A percentile compares a stretch with the other conserved stretches of the same genome.
These are phyloP conservation scores for Ceratina japonica DNA, from an alignment of 1,140 invertebrate genomes.

Conservation along the genomic window DNA sequence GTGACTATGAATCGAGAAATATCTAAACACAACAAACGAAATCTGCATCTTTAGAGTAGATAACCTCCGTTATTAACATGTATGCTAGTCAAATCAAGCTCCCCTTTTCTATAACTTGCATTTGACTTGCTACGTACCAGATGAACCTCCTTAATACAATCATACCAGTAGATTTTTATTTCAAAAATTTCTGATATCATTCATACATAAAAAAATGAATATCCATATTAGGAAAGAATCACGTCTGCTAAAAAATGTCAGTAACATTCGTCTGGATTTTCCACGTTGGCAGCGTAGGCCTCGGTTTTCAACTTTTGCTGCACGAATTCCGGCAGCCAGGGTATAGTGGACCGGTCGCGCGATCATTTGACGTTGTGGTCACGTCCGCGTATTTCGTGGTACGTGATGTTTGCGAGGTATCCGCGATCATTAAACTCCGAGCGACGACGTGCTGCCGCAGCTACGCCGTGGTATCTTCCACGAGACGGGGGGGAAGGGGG, in stretches of 20 bases:
- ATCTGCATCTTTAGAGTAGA: too few species aligned
- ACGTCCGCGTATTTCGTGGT: slow-evolving; percentile 68
- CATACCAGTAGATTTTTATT: not conserved
- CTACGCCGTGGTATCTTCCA: not conserved
- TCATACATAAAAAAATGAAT: too few species aligned
- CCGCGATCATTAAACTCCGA: slow-evolving; percentile 67
- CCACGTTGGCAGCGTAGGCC: slow-evolving; percentile 1
- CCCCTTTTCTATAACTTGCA: too few species aligned
- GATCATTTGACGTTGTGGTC: slow-evolving; percentile 66
- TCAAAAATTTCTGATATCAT: too few species aligned
- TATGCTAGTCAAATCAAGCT: too few species aligned
- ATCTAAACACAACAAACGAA: too few species aligned
- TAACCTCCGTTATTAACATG: too few species aligned
- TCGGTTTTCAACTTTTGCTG: slow-evolving; percentile 38
- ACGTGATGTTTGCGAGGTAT: slow-evolving; percentile 69
- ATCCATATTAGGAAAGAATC: too few species aligned
- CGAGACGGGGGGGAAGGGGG: too few species aligned
- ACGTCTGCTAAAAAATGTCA: not conserved
- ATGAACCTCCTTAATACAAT: too few species aligned
- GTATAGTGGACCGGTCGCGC: slow-evolving; percentile 16
- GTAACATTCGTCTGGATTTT: slow-evolving; percentile 22
- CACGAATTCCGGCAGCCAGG: slow-evolving; percentile 28
- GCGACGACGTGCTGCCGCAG: slow-evolving; percentile 24
- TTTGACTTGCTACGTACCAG: too few species aligned
- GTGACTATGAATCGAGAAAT: too few species aligned